Base-by-base conservation (phyloP, 2,113 vertebrate species). In the Pluvianellus socialis region DNA sequence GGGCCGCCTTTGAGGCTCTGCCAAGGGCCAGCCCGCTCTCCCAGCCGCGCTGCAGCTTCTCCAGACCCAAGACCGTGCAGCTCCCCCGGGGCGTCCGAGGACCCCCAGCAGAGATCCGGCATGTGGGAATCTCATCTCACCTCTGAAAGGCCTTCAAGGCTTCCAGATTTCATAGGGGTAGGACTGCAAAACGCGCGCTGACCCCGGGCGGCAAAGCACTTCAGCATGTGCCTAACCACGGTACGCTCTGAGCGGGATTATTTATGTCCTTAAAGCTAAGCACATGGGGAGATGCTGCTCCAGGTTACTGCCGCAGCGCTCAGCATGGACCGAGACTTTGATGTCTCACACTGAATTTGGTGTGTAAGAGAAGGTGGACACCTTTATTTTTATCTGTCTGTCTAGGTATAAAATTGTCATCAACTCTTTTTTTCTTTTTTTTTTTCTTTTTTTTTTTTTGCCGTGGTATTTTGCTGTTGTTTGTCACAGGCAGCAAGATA, bases 401-500 rank as follows among this genome's bases (percentile, higher is more conserved):
- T 59, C 53, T 61, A 44, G 47, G 52, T 61, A 79, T 82, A 90
- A 92, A 79, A 90, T 72, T 75, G 35, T 65, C 55, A 73, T 91
- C 45, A 70, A 47, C 35, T 77, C 5, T 55, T 33, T 65, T n/a
- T 26, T 53, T 28, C 44, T 82, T 44, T 19, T 38, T 38, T 38
- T 38, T 38, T 38, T 38, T 38, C 9, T 38, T 38, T 38, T 38
- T 38, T 38, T 38, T 38, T 38, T 38, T 38, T 38, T 38, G 1
- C 52, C 71, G 14, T 44, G 42, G 45, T 74, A 63, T 91, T 92
- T 92, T 62, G 55, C 73, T 95, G 40, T 56, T 81, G 74, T 77
- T 81, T 86, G 45, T 74, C 47, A 63, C 72, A 76, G 85, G 76
- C 82, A 93, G 65, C 21, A 63, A 76, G 67, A n/a, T 79, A 94